phyloP scores from a whole-genome alignment of 92 coral and sea anemone genomes.

The Desmophyllum pertusum region DNA sequence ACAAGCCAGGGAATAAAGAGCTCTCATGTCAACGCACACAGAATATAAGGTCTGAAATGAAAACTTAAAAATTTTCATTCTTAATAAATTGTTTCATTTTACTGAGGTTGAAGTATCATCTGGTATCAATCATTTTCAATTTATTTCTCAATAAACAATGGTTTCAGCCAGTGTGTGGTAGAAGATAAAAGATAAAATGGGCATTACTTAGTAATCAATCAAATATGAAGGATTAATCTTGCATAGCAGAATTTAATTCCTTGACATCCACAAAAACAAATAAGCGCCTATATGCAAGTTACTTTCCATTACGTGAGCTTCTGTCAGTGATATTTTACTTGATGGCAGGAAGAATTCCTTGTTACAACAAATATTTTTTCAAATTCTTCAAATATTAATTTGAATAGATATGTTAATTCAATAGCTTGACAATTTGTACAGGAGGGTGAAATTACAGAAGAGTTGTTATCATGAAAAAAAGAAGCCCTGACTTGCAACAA shows the following conservation, averaged over 20 bases:
- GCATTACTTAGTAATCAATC: background rate
- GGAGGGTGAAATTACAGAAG: background rate
- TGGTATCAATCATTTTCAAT: background rate
- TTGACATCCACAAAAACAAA: background rate
- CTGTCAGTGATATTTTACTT: background rate
- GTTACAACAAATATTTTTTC: background rate
- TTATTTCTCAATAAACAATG: background rate
- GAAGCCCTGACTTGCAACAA: background rate
- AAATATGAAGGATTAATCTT: conserved; percentile 1
- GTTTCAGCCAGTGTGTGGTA: background rate
- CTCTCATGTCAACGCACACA: background rate
- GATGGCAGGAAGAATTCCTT: background rate
- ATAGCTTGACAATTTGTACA: background rate
- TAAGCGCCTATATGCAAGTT: background rate
- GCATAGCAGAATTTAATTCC: background rate
- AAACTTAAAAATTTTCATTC: background rate
- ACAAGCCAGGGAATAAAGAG: background rate
- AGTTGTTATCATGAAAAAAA: background rate
- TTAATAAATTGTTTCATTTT: background rate
- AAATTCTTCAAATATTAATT: background rate
- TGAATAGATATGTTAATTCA: no score
- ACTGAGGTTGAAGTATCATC: background rate
- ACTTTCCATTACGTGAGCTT: background rate
- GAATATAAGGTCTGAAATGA: background rate
- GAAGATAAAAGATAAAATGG: background rate